Conservation (phyloP, 2,797 vertebrate genomes). For the Dendrocincla tyrannina region DNA sequence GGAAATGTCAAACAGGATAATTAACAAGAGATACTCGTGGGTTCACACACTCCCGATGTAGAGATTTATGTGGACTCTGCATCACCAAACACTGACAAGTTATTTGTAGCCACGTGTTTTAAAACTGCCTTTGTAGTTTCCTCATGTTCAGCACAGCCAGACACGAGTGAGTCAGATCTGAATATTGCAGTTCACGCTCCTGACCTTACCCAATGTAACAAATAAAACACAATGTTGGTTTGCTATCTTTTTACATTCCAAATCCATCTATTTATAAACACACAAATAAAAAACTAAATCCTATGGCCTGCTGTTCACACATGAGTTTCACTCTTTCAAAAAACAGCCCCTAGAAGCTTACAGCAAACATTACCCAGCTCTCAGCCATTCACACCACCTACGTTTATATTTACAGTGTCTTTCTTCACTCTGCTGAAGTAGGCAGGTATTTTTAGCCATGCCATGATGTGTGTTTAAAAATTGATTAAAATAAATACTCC, state of each 20-base stretch:
- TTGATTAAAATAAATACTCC: constrained; percentile 55
- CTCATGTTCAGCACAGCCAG: background rate
- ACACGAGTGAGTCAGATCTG: background rate
- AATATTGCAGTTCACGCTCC: background rate
- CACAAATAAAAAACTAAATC: background rate
- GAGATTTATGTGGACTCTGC: constrained; percentile 8
- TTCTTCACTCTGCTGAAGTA: constrained; percentile 1
- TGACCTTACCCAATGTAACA: background rate
- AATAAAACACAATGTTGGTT: background rate
- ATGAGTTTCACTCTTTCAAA: background rate
- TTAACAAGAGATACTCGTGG: constrained; percentile 22
- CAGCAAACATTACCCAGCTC: background rate
- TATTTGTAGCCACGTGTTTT: constrained; percentile 46
- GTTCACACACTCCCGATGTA: background rate
- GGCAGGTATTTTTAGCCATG: constrained; percentile 43
- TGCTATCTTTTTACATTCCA: background rate
- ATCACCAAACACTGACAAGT: background rate
- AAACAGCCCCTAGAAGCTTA: background rate
- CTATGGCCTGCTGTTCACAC: background rate
- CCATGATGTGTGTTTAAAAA: constrained; percentile 24
- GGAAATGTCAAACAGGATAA: constrained; percentile 57
- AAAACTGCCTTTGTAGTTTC: constrained; percentile 1
- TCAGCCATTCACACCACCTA: constrained; percentile 17
- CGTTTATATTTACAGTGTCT: background rate
- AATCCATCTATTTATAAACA: background rate